Evolutionary conservation across 30 jellyfish, hydroid and myxozoan genomes (phyloP).

Genomic region (Aurelia aurita): DNA sequence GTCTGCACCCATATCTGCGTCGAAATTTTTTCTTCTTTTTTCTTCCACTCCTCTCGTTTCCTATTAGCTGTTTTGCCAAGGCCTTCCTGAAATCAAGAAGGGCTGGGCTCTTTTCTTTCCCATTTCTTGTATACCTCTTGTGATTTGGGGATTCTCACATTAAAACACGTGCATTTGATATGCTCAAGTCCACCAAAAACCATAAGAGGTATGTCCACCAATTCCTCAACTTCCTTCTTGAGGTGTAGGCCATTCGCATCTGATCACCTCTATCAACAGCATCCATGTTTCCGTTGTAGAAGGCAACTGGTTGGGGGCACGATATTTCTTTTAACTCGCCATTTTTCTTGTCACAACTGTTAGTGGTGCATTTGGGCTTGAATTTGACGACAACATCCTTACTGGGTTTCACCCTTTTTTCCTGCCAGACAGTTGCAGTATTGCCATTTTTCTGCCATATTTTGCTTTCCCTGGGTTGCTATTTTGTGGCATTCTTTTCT

Average conservation of each 20-base stretch:
- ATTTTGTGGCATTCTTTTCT: not conserved
- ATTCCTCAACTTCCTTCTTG: not conserved
- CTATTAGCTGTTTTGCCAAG: not conserved
- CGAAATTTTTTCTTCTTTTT: not conserved
- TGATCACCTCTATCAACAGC: slow-evolving; percentile 30
- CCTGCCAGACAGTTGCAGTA: slow-evolving; percentile 11
- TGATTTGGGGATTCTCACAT: not conserved
- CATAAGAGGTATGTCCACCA: slow-evolving; percentile 14
- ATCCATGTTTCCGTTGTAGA: slow-evolving; percentile 34
- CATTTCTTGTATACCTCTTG: not conserved
- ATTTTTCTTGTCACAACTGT: slow-evolving; percentile 7
- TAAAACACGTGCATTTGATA: not conserved
- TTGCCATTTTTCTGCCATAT: slow-evolving; percentile 12
- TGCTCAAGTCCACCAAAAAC: slow-evolving; percentile 6
- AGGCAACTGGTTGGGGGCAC: slow-evolving; percentile 17
- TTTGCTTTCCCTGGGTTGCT: slow-evolving; percentile 7
- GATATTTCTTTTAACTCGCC: not conserved
- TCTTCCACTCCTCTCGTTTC: not conserved
- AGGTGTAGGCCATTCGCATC: not conserved
- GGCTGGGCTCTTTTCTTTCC: not conserved
- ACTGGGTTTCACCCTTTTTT: slow-evolving; percentile 17
- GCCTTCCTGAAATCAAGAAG: not conserved
- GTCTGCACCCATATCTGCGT: not conserved
- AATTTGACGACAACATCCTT: slow-evolving; percentile 1
- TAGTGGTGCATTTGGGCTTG: slow-evolving; percentile 7